Conservation (phyloP, 1,140 invertebrate genomes). For the Trachymyrmex cornetzi region DNA sequence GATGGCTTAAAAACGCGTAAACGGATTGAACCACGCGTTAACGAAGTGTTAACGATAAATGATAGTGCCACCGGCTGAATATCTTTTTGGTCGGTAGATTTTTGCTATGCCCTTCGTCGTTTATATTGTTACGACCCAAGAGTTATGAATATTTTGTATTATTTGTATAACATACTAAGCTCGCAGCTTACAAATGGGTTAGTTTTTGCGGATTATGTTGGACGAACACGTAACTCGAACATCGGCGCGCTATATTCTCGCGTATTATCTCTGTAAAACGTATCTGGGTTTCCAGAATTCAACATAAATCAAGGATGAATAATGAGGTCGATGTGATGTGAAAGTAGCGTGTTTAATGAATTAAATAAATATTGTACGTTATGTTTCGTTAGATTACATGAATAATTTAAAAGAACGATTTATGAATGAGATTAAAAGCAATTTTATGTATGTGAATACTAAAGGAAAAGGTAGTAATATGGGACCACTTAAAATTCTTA, state of each 20-base stretch:
- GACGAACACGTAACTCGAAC: conserved; percentile 38
- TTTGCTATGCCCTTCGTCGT: not conserved
- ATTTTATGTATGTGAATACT: not conserved
- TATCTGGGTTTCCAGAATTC: conserved; percentile 31
- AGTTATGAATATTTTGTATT: conserved; percentile 37
- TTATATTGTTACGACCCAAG: not conserved
- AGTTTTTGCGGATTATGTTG: conserved; percentile 43
- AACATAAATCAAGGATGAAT: conserved; percentile 50
- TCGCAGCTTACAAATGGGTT: conserved; percentile 29
- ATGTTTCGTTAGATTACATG: not conserved
- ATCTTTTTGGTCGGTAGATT: conserved; percentile 31
- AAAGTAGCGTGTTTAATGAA: conserved; percentile 39
- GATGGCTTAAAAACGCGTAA: conserved; percentile 56
- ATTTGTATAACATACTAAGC: conserved; percentile 7
- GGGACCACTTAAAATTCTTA: too few relatives aligned
- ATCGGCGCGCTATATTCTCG: conserved; percentile 24
- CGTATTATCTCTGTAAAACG: conserved; percentile 45
- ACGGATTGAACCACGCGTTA: conserved; percentile 56
- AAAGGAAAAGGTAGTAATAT: too few relatives aligned
- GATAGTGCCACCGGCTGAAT: conserved; percentile 14
- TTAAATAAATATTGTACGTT: conserved; percentile 15
- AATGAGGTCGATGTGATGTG: conserved; percentile 29
- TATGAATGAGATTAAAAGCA: not conserved
- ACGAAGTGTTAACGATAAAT: conserved; percentile 62
- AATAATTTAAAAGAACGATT: not conserved